Percentiles rank a stretch among this genome's conserved stretches.
Evolutionary conservation across 2,797 vertebrate species (phyloP).

Genomic region (Tapirus indicus): DNA sequence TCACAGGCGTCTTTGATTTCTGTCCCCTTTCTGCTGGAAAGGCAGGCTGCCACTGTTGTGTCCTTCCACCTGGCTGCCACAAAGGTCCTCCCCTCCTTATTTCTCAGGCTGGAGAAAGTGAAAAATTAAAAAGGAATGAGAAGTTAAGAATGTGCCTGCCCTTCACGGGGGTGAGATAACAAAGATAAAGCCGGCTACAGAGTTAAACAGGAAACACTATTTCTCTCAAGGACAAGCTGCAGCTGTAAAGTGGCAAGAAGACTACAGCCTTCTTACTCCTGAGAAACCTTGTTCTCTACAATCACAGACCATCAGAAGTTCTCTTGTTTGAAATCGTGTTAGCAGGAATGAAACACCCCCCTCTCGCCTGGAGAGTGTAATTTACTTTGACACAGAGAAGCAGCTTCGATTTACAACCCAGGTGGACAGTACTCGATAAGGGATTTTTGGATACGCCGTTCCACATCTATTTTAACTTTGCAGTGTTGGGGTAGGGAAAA

Average conservation of each 20-base stretch:
- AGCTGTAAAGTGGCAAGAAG: background rate
- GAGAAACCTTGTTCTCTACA: background rate
- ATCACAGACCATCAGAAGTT: background rate
- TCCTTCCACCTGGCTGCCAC: background rate
- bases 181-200: constrained; percentile 12
- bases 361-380: background rate
- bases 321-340: background rate
- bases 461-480: background rate
- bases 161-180: background rate
- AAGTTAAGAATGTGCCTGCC: background rate
- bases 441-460: background rate
- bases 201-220: constrained; percentile 17
- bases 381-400: background rate
- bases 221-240: background rate
- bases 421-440: background rate
- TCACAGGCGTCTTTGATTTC: background rate
- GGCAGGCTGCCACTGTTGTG: background rate
- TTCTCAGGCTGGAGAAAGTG: background rate
- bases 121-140: constrained; percentile 29
- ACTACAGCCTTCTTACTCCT: background rate
- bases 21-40: background rate
- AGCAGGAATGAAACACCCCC: background rate
- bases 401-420: background rate
- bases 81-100: background rate
- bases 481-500: background rate